A percentile compares a stretch with the other conserved stretches of the same genome.
These are phyloP conservation scores for Drosophila asahinai DNA, from an alignment of 1,140 invertebrate genomes.

Conservation along the genomic window DNA sequence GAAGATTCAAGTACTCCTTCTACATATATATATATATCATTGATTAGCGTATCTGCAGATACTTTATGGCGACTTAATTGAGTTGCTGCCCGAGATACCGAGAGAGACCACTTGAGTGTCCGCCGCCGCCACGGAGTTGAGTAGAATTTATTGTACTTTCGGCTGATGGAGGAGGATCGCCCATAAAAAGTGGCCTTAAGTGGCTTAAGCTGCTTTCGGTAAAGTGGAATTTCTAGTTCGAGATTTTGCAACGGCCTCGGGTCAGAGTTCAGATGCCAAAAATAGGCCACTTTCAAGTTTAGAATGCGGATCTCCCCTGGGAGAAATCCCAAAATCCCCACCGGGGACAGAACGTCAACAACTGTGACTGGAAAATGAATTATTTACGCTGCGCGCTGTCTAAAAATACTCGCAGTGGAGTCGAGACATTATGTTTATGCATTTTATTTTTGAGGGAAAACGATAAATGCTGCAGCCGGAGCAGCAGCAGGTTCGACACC, in stretches of 20 bases:
- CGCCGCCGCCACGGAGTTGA: slow-evolving; percentile 58
- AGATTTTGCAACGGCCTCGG: slow-evolving; percentile 45
- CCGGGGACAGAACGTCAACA: slow-evolving; percentile 67
- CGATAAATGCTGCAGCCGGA: slow-evolving; percentile 16
- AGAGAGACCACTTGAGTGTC: slow-evolving; percentile 51
- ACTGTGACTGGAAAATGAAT: slow-evolving; percentile 84
- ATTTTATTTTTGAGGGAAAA: slow-evolving; percentile 39
- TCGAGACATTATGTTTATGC: slow-evolving; percentile 44
- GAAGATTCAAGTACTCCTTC: slow-evolving; percentile 26
- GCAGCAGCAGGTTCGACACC: slow-evolving; percentile 46
- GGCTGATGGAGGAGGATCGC: slow-evolving; percentile 32
- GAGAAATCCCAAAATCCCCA: slow-evolving; percentile 39
- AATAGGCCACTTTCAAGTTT: slow-evolving; percentile 71
- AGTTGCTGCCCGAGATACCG: slow-evolving; percentile 52
- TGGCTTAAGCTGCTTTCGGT: slow-evolving; percentile 61
- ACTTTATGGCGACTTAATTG: slow-evolving; percentile 83
- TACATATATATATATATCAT: slow-evolving; percentile 49
- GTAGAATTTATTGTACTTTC: slow-evolving; percentile 81
- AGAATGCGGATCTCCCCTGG: slow-evolving; percentile 69
- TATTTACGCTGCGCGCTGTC: slow-evolving; percentile 71
- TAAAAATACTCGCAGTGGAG: slow-evolving; percentile 62
- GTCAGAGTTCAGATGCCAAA: slow-evolving; percentile 70
- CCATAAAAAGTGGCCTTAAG: slow-evolving; percentile 80
- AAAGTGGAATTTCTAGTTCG: slow-evolving; percentile 79
- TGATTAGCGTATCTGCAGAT: slow-evolving; percentile 79